Conservation (phyloP, 2,888 invertebrate species). For the Malthinus seriepunctatus region DNA sequence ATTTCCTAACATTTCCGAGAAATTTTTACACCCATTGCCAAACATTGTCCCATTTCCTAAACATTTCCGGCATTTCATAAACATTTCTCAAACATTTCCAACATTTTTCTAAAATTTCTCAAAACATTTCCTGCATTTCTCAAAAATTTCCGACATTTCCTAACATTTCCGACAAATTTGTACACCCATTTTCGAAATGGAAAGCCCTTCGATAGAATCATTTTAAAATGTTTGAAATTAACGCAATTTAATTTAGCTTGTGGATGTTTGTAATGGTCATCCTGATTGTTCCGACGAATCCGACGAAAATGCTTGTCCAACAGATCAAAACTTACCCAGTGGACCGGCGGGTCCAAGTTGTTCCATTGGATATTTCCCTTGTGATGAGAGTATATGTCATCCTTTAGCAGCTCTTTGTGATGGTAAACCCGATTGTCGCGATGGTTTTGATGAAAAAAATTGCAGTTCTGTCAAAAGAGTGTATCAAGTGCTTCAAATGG, state of each 20-base stretch:
- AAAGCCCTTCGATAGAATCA: no score
- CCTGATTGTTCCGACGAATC: conserved; percentile 62
- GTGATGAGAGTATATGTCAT: conserved; percentile 65
- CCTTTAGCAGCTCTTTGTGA: conserved; percentile 68
- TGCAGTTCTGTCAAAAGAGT: conserved; percentile 57
- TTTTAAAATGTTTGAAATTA: no score
- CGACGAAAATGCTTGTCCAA: conserved; percentile 54
- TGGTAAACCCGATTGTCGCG: conserved; percentile 70
- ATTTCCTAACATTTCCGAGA: no score
- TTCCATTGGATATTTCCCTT: conserved; percentile 58
- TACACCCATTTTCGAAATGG: conserved; percentile 1
- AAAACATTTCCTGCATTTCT: no score
- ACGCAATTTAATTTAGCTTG: conserved; percentile 35
- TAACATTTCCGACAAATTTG: not conserved
- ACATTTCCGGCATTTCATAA: not conserved
- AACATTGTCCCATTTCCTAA: no score
- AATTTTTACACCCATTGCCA: no score
- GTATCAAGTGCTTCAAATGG: conserved; percentile 60
- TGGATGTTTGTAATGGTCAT: conserved; percentile 57
- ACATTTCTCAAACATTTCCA: no score
- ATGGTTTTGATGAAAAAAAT: conserved; percentile 74
- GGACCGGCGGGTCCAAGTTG: conserved; percentile 57
- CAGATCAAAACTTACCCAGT: conserved; percentile 44
- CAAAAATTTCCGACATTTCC: not conserved
- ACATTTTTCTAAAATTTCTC: no score